Conservation (phyloP, 1,140 invertebrate species). For the Ips nitidus region DNA sequence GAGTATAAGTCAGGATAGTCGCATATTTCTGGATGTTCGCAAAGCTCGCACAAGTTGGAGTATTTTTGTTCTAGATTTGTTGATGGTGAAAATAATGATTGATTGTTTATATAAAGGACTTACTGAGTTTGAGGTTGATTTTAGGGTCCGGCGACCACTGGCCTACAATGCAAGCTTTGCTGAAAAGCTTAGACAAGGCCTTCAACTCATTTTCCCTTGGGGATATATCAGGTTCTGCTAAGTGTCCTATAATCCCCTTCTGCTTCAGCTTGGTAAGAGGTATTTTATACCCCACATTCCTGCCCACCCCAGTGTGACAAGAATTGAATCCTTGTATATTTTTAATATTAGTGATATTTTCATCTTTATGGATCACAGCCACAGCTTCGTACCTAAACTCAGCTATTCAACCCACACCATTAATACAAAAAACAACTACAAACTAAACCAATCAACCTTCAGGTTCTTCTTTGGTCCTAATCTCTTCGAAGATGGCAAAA, state of each 20-base stretch:
- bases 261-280: conserved; percentile 73
- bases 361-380: conserved; percentile 71
- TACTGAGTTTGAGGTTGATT: conserved; percentile 69
- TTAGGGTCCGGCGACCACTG: conserved; percentile 73
- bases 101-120: conserved; percentile 45
- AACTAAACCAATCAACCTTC: conserved; percentile 53
- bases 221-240: conserved; percentile 66
- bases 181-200: conserved; percentile 71
- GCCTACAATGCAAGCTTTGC: conserved; percentile 75
- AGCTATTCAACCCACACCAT: conserved; percentile 52
- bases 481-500: conserved; percentile 67
- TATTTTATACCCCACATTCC: conserved; percentile 79
- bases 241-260: conserved; percentile 63
- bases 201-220: conserved; percentile 75
- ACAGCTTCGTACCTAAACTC: conserved; percentile 77
- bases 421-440: neutral
- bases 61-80: conserved; percentile 62
- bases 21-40: conserved; percentile 70
- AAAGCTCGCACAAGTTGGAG: conserved; percentile 70
- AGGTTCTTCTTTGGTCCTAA: conserved; percentile 65
- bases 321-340: conserved; percentile 71
- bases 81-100: conserved; percentile 2
- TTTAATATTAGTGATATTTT: conserved; percentile 63
- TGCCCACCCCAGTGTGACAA: conserved; percentile 77
- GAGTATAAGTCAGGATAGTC: conserved; percentile 81